Conservation (phyloP, 2,888 invertebrate genomes). For the Leistus spinibarbis region DNA sequence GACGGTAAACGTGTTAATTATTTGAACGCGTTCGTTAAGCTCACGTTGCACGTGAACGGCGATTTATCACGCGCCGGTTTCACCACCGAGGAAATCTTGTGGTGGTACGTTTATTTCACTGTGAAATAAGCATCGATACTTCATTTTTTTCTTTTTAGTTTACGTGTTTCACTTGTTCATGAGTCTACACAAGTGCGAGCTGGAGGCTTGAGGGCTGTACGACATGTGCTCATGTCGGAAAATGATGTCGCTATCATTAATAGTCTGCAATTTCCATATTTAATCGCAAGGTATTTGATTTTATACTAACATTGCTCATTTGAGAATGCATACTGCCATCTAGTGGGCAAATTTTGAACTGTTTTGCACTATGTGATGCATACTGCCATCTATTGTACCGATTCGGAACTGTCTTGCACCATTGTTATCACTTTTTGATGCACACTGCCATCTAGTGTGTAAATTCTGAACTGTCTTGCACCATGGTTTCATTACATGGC, state of each 20-base stretch:
- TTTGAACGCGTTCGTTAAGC: slow-evolving; percentile 86
- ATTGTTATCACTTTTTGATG: too few species aligned
- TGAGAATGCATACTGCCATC: too few species aligned
- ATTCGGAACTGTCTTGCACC: too few species aligned
- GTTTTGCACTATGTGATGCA: too few species aligned
- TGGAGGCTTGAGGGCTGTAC: slow-evolving; percentile 83
- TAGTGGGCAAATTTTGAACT: too few species aligned
- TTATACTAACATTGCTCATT: too few species aligned
- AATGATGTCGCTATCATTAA: slow-evolving; percentile 81
- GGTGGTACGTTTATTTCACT: slow-evolving; percentile 66
- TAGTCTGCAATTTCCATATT: slow-evolving; percentile 80
- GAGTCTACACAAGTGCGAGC: slow-evolving; percentile 90
- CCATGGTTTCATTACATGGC: too few species aligned
- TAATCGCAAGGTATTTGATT: slow-evolving; percentile 72
- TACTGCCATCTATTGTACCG: too few species aligned
- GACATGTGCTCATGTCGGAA: slow-evolving; percentile 80
- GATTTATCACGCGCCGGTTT: slow-evolving; percentile 69
- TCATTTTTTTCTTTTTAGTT: slow-evolving; percentile 62
- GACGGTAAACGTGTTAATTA: slow-evolving; percentile 83
- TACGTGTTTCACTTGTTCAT: slow-evolving; percentile 83
- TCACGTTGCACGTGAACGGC: slow-evolving; percentile 69
- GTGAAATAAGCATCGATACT: slow-evolving; percentile 13
- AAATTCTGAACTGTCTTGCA: too few species aligned
- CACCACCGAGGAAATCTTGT: slow-evolving; percentile 79
- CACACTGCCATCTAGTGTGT: too few species aligned